Evolutionary conservation across 2,797 vertebrate genomes (phyloP).

Genomic region (Pangasius macronema): DNA sequence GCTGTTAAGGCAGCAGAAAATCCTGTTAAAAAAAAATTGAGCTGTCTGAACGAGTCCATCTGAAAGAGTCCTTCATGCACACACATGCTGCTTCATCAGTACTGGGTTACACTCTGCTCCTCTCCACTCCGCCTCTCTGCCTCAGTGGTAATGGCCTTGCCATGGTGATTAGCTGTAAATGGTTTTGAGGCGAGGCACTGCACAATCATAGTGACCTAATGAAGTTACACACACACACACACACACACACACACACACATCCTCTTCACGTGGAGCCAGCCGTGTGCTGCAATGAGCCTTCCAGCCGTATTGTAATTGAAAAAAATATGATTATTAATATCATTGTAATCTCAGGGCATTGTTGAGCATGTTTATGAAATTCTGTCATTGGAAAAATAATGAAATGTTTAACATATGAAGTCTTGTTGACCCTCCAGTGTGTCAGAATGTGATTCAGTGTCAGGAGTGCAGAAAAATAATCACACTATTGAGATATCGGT

Average conservation of each 20-base stretch:
- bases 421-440: not conserved
- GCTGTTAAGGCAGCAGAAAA: not conserved
- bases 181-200: conserved; percentile 44
- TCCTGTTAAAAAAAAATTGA: too few relatives aligned
- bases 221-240: conserved; percentile 67
- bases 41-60: conserved; percentile 3
- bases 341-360: conserved; percentile 74
- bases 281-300: not conserved
- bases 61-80: not conserved
- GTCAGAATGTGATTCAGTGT: not conserved
- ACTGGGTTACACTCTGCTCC: conserved; percentile 43
- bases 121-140: conserved; percentile 18
- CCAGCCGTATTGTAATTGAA: conserved; percentile 69
- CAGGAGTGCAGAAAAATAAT: not conserved
- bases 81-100: not conserved
- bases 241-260: conserved; percentile 47
- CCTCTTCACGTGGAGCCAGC: conserved; percentile 12
- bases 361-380: conserved; percentile 70
- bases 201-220: conserved; percentile 71
- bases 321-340: conserved; percentile 82
- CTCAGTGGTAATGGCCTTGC: conserved; percentile 60
- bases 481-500: not conserved
- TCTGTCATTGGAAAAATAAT: conserved; percentile 64
- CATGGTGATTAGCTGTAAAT: conserved; percentile 58
- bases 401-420: conserved; percentile 5